A percentile compares a stretch with the other conserved stretches of the same genome.
Conservation (phyloP, 2,113 vertebrate genomes). For the Todiramphus saurophagus region DNA sequence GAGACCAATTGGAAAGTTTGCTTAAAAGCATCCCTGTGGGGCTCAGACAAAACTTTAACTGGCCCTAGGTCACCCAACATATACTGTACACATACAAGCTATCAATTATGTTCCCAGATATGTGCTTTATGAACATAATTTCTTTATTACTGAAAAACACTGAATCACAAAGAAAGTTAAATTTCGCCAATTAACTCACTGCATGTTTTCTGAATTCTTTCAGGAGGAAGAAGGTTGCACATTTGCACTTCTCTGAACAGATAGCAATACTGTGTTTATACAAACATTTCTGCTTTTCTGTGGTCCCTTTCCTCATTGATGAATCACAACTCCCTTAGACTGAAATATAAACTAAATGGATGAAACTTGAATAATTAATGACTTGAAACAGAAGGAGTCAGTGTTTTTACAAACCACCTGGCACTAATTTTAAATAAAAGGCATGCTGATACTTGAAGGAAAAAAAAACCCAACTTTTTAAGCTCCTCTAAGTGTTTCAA, state of each 20-base stretch:
- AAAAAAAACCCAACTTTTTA: background rate
- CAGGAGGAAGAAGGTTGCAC: background rate
- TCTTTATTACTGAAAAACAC: background rate
- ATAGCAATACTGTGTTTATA: background rate
- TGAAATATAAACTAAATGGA: slow-evolving; percentile 45
- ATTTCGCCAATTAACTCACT: background rate
- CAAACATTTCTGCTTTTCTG: background rate
- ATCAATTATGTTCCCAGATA: background rate
- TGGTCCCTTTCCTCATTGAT: background rate
- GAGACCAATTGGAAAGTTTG: background rate
- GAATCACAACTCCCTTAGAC: slow-evolving; percentile 34
- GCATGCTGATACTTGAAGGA: background rate
- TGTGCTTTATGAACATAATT: background rate
- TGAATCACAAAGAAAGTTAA: background rate
- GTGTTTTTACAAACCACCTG: slow-evolving; percentile 50
- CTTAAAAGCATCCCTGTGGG: background rate
- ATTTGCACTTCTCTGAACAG: background rate
- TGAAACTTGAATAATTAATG: slow-evolving; percentile 65
- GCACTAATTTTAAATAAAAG: slow-evolving; percentile 59
- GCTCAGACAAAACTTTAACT: background rate
- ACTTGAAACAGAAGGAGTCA: slow-evolving; percentile 23
- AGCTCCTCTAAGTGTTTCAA: slow-evolving; percentile 35
- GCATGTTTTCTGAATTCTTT: background rate
- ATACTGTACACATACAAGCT: background rate
- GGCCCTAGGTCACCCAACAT: background rate